Evolutionary conservation across 2,888 invertebrate species (phyloP), one percentile per base, ranked within the genome.

Genomic region (Orchesellides sinensis): DNA sequence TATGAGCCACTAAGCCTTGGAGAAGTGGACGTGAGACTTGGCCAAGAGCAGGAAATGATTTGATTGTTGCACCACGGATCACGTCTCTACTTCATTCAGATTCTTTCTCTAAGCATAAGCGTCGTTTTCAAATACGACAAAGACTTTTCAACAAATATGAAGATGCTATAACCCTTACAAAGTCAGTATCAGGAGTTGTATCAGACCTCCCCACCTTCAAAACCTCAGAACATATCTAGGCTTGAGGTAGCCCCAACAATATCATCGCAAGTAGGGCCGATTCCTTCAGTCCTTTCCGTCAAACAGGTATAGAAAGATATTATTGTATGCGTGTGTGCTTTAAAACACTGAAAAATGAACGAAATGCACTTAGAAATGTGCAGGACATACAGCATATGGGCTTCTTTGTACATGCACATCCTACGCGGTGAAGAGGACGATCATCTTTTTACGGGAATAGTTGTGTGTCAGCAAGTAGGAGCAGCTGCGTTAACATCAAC

Each of bases 231-330:
- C 40, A 45, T 23, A 32, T 72, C 32, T 56, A 23, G 63, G 63
- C 25, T 69, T 35, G 23, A 74, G 59, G 69, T 81, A 66, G n/a
- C 81, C 81, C 69, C 81, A 81, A 81, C 81, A 81, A 68, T n/a
- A n/a, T n/a, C n/a, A n/a, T 68, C 47, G 25, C 35, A 54, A 80
- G 80, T 72, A 80, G 70, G 79, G 23, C 66, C 69, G 17, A 40
- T 40, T 2, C 10, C 40, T n/a, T n/a, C n/a, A n/a, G n/a, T n/a
- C n/a, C n/a, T n/a, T n/a, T n/a, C n/a, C n/a, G n/a, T n/a, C n/a
- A n/a, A n/a, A n/a, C n/a, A n/a, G n/a, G n/a, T n/a, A n/a, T n/a
- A n/a, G n/a, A n/a, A n/a, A n/a, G n/a, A n/a, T n/a, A n/a, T n/a
- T n/a, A n/a, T n/a, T n/a, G n/a, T n/a, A n/a, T n/a, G n/a, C n/a